Percentiles rank a stretch among this genome's conserved stretches.
Evolutionary conservation across 2,113 vertebrate species (phyloP).

Genomic region (Maccullochella peelii): DNA sequence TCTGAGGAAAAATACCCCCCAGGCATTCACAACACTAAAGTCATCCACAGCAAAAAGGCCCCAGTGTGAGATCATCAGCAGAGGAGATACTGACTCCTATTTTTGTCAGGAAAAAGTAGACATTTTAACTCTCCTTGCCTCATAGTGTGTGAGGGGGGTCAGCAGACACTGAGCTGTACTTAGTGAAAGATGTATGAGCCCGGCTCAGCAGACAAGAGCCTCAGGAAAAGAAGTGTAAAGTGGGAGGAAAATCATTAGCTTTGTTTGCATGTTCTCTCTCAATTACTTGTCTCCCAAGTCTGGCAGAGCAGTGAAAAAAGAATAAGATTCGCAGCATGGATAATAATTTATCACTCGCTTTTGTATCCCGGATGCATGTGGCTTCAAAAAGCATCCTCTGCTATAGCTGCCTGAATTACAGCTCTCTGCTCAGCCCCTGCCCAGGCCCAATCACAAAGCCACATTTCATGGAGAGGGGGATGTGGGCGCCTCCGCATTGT

Average conservation of each 20-base stretch:
- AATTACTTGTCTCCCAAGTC: constrained; percentile 71
- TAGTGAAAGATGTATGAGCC: constrained; percentile 64
- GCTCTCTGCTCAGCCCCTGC: constrained; percentile 45
- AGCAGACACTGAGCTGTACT: constrained; percentile 58
- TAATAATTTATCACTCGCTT: constrained; percentile 65
- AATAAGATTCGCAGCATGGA: constrained; percentile 41
- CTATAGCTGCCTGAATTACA: constrained; percentile 67
- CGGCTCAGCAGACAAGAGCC: constrained; percentile 46
- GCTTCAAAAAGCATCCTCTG: constrained; percentile 52
- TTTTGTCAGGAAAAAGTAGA: constrained; percentile 25
- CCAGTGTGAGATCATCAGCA: constrained; percentile 36
- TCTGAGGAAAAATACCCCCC: constrained; percentile 12
- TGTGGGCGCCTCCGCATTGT: constrained; percentile 53
- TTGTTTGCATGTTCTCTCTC: constrained; percentile 79
- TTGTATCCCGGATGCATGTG: constrained; percentile 36
- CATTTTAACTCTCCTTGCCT: constrained; percentile 41
- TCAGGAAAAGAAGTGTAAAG: constrained; percentile 65
- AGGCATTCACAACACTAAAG: constrained; percentile 14
- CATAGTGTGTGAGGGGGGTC: constrained; percentile 30
- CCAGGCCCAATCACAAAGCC: constrained; percentile 69
- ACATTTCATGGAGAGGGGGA: constrained; percentile 71
- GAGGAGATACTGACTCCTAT: constrained; percentile 25
- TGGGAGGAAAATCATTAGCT: constrained; percentile 76
- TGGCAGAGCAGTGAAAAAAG: constrained; percentile 31
- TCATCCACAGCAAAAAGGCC: constrained; percentile 19